Conservation (phyloP, 2,113 vertebrate genomes). For the Zapornia atra region DNA sequence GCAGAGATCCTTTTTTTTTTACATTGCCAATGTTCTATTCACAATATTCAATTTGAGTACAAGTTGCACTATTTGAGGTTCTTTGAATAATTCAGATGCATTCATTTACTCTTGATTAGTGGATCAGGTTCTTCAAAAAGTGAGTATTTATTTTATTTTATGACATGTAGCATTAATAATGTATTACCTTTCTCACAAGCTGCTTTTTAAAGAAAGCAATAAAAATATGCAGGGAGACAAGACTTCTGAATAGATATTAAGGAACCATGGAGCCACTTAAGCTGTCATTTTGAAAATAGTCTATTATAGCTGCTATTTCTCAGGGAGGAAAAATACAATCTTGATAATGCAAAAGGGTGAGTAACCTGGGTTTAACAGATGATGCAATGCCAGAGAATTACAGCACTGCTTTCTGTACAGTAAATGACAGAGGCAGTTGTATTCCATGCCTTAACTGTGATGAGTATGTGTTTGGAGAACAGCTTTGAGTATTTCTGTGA, state of each 20-base stretch:
- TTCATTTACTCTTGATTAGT: conserved; percentile 79
- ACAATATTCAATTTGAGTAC: conserved; percentile 76
- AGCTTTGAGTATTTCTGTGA: neutral
- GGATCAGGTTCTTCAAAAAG: conserved; percentile 70
- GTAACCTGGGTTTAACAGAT: conserved; percentile 18
- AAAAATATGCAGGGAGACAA: conserved; percentile 61
- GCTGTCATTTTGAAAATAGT: conserved; percentile 56
- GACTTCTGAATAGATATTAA: conserved; percentile 63
- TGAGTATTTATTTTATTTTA: conserved; percentile 75
- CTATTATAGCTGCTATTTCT: conserved; percentile 39
- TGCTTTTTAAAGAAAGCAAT: conserved; percentile 51
- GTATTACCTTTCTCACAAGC: conserved; percentile 66
- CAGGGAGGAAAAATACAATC: conserved; percentile 4
- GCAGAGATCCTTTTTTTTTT: conserved; percentile 33
- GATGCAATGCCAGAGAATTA: conserved; percentile 15
- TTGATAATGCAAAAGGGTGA: conserved; percentile 18
- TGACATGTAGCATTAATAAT: conserved; percentile 76
- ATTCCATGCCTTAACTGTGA: neutral
- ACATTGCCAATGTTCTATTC: conserved; percentile 53
- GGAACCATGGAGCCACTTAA: conserved; percentile 64
- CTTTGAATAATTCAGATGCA: conserved; percentile 74
- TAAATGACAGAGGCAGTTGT: neutral
- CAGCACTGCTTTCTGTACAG: neutral
- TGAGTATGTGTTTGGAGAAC: neutral
- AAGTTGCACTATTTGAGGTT: conserved; percentile 73